Percentiles rank a stretch among this genome's conserved stretches.
Evolutionary conservation across 1,140 invertebrate genomes (phyloP).

Genomic region (Aphis gossypii): DNA sequence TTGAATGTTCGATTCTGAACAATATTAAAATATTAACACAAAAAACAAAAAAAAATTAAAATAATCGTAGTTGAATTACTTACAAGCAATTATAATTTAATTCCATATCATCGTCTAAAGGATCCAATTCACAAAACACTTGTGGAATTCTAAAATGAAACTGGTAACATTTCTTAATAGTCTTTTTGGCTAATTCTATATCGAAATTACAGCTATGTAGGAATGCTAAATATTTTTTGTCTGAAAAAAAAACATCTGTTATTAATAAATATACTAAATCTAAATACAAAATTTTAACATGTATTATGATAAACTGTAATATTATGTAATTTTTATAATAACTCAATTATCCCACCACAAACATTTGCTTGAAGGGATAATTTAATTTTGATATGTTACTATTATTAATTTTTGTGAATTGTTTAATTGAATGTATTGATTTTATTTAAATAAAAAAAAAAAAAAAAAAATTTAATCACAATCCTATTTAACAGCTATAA

Average conservation of each 20-base stretch:
- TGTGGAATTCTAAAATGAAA: background rate
- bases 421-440: too few relatives aligned
- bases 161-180: background rate
- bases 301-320: too few relatives aligned
- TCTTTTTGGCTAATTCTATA: slow-evolving; percentile 19
- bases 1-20: background rate
- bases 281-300: too few relatives aligned
- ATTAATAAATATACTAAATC: background rate
- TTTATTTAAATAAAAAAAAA: too few relatives aligned
- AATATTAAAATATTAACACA: background rate
- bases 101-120: background rate
- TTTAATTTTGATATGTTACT: too few relatives aligned
- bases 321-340: too few relatives aligned
- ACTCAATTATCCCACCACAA: too few relatives aligned
- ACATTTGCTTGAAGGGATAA: too few relatives aligned
- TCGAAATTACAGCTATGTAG: slow-evolving; percentile 46
- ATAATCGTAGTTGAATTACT: background rate
- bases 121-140: slow-evolving; percentile 42
- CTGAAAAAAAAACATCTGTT: background rate
- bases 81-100: background rate
- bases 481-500: background rate
- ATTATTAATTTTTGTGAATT: too few relatives aligned
- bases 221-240: slow-evolving; percentile 36
- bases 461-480: background rate
- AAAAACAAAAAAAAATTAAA: background rate